These are phyloP conservation scores for Halictus quadricinctus DNA, from an alignment of 2,888 invertebrate genomes.

Conservation along the genomic window DNA sequence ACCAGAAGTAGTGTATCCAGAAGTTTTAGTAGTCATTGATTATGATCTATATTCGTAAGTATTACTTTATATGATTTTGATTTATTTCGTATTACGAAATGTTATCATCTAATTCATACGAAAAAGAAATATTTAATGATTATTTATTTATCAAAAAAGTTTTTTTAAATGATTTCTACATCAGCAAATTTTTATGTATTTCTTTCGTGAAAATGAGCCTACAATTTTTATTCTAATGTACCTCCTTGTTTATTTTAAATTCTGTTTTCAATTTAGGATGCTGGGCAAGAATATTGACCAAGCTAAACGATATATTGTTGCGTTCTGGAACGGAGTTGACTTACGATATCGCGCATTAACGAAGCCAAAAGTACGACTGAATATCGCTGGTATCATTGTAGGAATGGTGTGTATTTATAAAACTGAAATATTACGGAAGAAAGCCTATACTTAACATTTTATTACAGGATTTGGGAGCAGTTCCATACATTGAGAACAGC, in stretches of 20 bases:
- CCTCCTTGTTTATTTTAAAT: neutral
- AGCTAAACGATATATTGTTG: constrained; percentile 70
- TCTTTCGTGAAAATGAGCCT: too few species aligned
- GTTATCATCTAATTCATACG: neutral
- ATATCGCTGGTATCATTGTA: constrained; percentile 74
- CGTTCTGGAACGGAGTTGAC: constrained; percentile 78
- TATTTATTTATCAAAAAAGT: too few species aligned
- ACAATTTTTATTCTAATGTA: neutral
- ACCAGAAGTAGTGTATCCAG: constrained; percentile 72
- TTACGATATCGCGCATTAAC: constrained; percentile 73
- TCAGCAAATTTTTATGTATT: too few species aligned
- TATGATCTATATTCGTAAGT: constrained; percentile 65
- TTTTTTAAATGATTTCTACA: too few species aligned
- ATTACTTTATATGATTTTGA: neutral
- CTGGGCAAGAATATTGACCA: constrained; percentile 63
- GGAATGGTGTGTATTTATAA: constrained; percentile 59
- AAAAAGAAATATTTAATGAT: too few species aligned
- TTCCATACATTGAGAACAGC: constrained; percentile 70
- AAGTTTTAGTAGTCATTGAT: constrained; percentile 75
- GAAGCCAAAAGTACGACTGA: constrained; percentile 73
- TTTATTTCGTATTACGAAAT: neutral
- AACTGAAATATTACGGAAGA: neutral
- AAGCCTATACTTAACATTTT: neutral
- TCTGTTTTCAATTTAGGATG: constrained; percentile 53
- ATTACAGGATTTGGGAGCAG: constrained; percentile 65